Conservation (phyloP, 2,797 vertebrate genomes). For the Coccyzus lansbergi region DNA sequence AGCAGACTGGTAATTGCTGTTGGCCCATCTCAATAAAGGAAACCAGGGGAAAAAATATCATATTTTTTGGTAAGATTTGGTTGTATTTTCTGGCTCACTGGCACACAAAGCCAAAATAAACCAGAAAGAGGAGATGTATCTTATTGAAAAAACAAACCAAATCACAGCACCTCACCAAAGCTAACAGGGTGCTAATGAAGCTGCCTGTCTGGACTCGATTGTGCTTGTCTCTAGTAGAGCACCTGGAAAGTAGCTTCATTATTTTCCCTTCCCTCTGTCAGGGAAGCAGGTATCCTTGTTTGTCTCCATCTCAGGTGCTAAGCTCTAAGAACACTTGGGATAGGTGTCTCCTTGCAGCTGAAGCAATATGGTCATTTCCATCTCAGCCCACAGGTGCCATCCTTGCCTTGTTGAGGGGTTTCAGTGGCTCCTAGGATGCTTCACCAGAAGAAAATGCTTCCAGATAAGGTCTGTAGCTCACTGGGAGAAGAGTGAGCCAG, state of each 20-base stretch:
- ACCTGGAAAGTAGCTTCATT: background rate
- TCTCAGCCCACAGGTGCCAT: background rate
- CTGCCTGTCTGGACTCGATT: background rate
- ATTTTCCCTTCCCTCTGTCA: background rate
- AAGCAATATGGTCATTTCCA: background rate
- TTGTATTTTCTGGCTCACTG: background rate
- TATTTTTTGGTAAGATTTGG: background rate
- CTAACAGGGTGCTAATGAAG: background rate
- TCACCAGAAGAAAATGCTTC: background rate
- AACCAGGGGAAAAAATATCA: background rate
- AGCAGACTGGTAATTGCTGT: background rate
- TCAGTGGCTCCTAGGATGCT: background rate
- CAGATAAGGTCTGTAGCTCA: background rate
- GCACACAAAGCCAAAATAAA: conserved; percentile 47
- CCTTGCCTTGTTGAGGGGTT: background rate
- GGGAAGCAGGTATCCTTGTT: background rate
- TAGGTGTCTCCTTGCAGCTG: background rate
- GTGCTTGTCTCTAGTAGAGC: background rate
- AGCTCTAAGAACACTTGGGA: background rate
- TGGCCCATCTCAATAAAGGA: background rate
- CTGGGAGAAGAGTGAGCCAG: background rate
- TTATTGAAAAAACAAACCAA: background rate
- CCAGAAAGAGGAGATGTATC: conserved; percentile 37
- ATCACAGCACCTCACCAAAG: conserved; percentile 11
- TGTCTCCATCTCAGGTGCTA: background rate